Base-by-base conservation (phyloP, 2,888 invertebrate species). In the Ormyrus pomaceus region DNA sequence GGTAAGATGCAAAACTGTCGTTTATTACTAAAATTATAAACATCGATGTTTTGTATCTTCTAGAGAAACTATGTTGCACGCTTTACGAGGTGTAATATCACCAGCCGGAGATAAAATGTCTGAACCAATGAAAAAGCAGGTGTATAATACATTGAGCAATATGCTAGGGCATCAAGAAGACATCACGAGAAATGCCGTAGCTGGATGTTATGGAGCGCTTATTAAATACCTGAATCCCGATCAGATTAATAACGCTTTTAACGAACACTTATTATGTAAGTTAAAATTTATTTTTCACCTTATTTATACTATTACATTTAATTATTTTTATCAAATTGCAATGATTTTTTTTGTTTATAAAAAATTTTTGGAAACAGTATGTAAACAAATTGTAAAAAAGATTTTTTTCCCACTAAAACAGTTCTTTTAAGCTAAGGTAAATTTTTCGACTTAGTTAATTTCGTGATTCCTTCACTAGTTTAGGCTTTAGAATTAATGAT, bases 41-140 rank as follows among this genome's bases (percentile, higher is more conserved):
- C 82, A 83, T 80, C n/a, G 53, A 72, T 65, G 58, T 75, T 34
- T 34, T 66, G 58, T 75, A 50, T 10, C 56, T 61, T 55, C 64
- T 86, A 95, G 97, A 84, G 99, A 99, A 92, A 98, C 99, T 4
- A 96, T 96, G 93, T 92, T 99, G 81, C 97, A 98, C 90, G 98
- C 98, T 5, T 91, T 99, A 83, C 93, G 98, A 82, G 95, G 95
- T 83, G 95, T 97, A 72, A 94, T 98, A 83, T 93, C 94, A 11
- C 95, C 95, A 19, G 97, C 96, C 46, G 98, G 97, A 0, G 95
- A 95, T 86, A 98, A 97, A 92, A 96, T 98, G 95, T 94, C 96
- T 0, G 97, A 96, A 76, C 92, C 94, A 1, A 93, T 97, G 68
- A 94, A 95, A 80, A 95, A 96, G 85, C 94, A 94, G 87, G 93